Conservation (phyloP, 1,140 invertebrate genomes). For the Lordiphosa stackelbergi region DNA sequence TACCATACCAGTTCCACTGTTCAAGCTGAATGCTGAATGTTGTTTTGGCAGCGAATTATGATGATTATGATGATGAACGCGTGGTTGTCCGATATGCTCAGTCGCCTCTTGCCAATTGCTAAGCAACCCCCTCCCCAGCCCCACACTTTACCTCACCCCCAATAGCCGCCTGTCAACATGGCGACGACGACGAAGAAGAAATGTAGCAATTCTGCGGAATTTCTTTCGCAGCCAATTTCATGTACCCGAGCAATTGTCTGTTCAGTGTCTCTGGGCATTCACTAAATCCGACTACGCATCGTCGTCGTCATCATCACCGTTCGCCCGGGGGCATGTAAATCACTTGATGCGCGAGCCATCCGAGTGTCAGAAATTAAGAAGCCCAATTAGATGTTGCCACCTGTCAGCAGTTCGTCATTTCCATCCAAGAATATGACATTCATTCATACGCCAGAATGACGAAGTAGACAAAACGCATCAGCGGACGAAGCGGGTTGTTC, state of each 20-base stretch:
- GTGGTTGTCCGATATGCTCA: conserved; percentile 66
- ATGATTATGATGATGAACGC: conserved; percentile 72
- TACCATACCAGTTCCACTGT: conserved; percentile 33
- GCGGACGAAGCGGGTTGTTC: conserved; percentile 32
- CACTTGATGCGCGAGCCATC: conserved; percentile 38
- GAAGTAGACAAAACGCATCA: conserved; percentile 62
- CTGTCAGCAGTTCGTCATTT: conserved; percentile 77
- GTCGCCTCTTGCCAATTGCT: conserved; percentile 62
- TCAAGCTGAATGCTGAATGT: conserved; percentile 10
- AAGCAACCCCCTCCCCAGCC: conserved; percentile 5
- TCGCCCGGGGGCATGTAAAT: conserved; percentile 39
- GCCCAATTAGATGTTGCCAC: conserved; percentile 76
- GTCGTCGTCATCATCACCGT: conserved; percentile 5
- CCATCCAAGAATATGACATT: conserved; percentile 68
- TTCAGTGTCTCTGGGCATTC: conserved; percentile 35
- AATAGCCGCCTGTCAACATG: conserved; percentile 39
- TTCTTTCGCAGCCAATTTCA: conserved; percentile 30
- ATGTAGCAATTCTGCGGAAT: conserved; percentile 52
- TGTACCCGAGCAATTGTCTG: conserved; percentile 56
- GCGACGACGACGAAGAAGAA: conserved; percentile 21
- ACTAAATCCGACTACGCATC: conserved; percentile 29
- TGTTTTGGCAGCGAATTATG: conserved; percentile 61
- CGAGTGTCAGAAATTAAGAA: conserved; percentile 74
- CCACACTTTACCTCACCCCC: neutral
- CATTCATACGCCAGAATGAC: conserved; percentile 65